Percentiles rank a stretch among this genome's conserved stretches.
Conservation (phyloP, 1,140 invertebrate genomes). For the Stenopsyche tienmushanensis region DNA sequence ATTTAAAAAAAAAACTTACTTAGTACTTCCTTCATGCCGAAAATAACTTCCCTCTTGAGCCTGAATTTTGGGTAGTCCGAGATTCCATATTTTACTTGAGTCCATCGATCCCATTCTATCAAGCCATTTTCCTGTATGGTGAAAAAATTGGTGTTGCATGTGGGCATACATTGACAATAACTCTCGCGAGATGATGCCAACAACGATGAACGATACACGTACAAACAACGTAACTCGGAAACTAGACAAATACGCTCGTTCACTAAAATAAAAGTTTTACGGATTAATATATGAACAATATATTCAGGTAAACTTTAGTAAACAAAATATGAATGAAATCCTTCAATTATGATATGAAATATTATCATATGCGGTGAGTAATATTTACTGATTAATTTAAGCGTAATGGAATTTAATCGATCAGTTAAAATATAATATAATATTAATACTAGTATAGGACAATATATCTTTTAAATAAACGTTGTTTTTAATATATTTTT, state of each 20-base stretch:
- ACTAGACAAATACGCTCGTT: constrained; percentile 27
- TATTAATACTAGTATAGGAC: too few species aligned
- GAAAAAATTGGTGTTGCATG: constrained; percentile 29
- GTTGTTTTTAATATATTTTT: too few species aligned
- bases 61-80: constrained; percentile 45
- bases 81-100: constrained; percentile 32
- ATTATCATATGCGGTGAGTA: too few species aligned
- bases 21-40: constrained; percentile 48
- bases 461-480: too few species aligned
- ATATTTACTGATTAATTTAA: too few species aligned
- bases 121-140: constrained; percentile 23
- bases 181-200: not conserved
- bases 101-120: constrained; percentile 25
- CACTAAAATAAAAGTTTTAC: not conserved
- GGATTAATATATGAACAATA: not conserved
- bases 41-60: constrained; percentile 48
- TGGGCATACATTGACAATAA: constrained; percentile 19
- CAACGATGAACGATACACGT: constrained; percentile 4
- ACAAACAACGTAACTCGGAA: constrained; percentile 25
- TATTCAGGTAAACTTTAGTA: too few species aligned
- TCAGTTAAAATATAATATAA: too few species aligned
- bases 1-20: too few species aligned
- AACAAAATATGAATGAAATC: too few species aligned
- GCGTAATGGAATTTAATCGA: too few species aligned
- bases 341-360: too few species aligned